Percentiles rank a stretch among this genome's conserved stretches.
phyloP scores from a whole-genome alignment of 1,140 invertebrate genomes.

The Mesaphorura yosii region DNA sequence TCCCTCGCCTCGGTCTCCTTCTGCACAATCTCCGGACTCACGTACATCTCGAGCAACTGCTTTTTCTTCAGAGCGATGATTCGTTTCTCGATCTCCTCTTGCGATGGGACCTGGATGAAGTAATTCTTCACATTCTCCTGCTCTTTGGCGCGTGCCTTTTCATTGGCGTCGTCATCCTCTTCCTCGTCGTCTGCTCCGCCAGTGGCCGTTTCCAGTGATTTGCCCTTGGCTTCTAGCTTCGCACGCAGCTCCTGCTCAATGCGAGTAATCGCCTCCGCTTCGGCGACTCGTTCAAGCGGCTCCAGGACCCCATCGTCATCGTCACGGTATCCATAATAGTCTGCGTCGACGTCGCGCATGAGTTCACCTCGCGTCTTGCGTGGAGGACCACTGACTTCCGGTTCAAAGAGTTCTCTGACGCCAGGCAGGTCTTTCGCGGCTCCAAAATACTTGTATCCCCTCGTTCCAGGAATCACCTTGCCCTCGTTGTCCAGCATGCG shows the following conservation, averaged over 20 bases:
- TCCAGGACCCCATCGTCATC: constrained; percentile 93
- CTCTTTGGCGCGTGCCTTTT: constrained; percentile 41
- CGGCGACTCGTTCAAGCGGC: constrained; percentile 70
- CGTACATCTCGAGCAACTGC: constrained; percentile 47
- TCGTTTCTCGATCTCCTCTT: constrained; percentile 80
- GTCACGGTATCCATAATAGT: constrained; percentile 97
- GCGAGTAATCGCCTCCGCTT: constrained; percentile 46
- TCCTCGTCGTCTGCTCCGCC: constrained; percentile 37
- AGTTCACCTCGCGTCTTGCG: constrained; percentile 88
- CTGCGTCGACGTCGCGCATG: constrained; percentile 95
- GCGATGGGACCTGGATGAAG: constrained; percentile 71
- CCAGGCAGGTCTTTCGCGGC: constrained; percentile 97
- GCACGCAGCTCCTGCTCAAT: constrained; percentile 11
- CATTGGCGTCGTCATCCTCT: constrained; percentile 36
- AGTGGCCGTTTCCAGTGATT: constrained; percentile 28
- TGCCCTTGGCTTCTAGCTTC: constrained; percentile 22
- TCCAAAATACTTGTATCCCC: constrained; percentile 99
- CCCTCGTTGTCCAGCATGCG: constrained; percentile 92
- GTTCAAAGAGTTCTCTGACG: constrained; percentile 90
- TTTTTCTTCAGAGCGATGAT: constrained; percentile 75
- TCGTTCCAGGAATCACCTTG: constrained; percentile 92
- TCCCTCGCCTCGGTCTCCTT: constrained; percentile 21
- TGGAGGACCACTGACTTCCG: constrained; percentile 60
- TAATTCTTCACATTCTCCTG: constrained; percentile 38
- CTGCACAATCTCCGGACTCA: constrained; percentile 13